Evolutionary conservation across 2,797 vertebrate species (phyloP).

Genomic region (Lacerta agilis): DNA sequence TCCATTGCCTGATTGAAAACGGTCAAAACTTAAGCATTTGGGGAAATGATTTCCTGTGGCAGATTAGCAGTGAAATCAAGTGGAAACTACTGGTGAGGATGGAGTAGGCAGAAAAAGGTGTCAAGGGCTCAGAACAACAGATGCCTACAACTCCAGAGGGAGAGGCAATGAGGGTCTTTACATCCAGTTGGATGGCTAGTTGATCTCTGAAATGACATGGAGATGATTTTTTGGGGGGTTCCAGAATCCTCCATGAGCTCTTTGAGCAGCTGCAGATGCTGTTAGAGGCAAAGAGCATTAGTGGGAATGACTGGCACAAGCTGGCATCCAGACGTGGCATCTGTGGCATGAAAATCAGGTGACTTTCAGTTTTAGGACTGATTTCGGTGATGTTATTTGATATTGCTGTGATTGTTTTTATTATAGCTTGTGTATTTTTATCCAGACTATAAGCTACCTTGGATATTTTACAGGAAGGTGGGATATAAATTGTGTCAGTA

Average conservation of each 20-base stretch:
- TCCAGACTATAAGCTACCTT: background rate
- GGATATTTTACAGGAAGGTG: background rate
- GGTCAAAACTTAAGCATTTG: background rate
- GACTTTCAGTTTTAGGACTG: background rate
- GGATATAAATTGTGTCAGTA: background rate
- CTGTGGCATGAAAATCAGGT: constrained; percentile 39
- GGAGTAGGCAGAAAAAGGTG: background rate
- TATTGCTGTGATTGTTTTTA: background rate
- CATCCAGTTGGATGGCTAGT: background rate
- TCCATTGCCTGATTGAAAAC: background rate
- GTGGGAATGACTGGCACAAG: constrained; percentile 43
- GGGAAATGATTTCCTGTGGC: background rate
- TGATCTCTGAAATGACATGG: background rate
- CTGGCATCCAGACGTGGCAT: constrained; percentile 44
- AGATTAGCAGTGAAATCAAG: background rate
- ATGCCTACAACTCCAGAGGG: background rate
- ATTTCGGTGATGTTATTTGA: background rate
- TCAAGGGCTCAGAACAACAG: background rate
- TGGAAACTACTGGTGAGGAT: background rate
- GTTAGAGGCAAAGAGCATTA: constrained; percentile 33
- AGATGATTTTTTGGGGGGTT: background rate
- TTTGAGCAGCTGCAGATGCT: constrained; percentile 47
- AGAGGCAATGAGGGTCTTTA: background rate
- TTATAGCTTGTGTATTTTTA: background rate
- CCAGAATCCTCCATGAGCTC: constrained; percentile 39